phyloP scores from a whole-genome alignment of 2,888 invertebrate species.

The Spilarctia lutea region DNA sequence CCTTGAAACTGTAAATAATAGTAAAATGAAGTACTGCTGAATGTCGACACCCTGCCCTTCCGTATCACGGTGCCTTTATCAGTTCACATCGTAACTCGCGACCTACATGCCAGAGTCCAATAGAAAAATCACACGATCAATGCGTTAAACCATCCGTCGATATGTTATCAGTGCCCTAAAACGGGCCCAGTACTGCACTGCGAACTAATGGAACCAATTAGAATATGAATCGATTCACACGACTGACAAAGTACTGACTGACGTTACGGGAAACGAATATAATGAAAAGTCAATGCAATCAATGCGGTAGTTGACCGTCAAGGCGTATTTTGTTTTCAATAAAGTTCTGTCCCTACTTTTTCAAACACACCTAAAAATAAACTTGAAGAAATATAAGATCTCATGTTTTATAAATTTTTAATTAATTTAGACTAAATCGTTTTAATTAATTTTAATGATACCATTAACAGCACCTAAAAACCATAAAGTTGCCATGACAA shows the following conservation, averaged over 20 bases:
- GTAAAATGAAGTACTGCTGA: conserved; percentile 36
- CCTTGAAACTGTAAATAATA: conserved; percentile 40
- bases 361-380: not conserved
- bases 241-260: not conserved
- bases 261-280: not conserved
- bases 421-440: not conserved
- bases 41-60: conserved; percentile 53
- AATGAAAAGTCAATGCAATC: not conserved
- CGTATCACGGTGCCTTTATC: conserved; percentile 60
- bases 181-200: conserved; percentile 54
- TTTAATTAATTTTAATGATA: not conserved
- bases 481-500: not conserved
- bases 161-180: conserved; percentile 67
- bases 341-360: not conserved
- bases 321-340: not conserved
- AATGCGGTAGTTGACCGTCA: not conserved
- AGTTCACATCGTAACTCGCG: conserved; percentile 61
- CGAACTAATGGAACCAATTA: conserved; percentile 27
- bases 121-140: conserved; percentile 78
- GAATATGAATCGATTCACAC: conserved; percentile 26
- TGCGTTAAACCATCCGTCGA: conserved; percentile 73
- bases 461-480: not conserved
- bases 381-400: not conserved
- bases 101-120: conserved; percentile 72
- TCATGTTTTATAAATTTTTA: not conserved